Base-by-base conservation (phyloP, 1,140 invertebrate genomes). In the Hestina assimilis region DNA sequence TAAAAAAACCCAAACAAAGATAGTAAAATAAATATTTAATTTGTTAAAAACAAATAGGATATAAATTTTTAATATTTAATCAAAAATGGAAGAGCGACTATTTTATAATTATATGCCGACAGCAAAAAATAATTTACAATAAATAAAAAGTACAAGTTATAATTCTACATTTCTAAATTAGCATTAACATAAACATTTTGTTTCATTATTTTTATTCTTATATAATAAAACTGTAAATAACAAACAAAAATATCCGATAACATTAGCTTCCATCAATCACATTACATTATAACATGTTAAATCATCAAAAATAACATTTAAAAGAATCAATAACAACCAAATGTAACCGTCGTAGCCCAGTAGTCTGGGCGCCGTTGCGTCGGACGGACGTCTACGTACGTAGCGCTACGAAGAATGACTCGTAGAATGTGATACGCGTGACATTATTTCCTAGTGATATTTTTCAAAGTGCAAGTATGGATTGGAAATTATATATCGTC, bases 301-400 rank as follows among this genome's bases (percentile, higher is more conserved):
- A 83, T 81, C 59, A 63, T 79, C 78, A 78, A 81, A 81, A 85
- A 85, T 83, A 83, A 81, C 82, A 83, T 83, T 83, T 85, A 80
- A 81, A 81, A 83, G 82, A 85, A 85, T 85, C 82, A 85, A 85
- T 85, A 85, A 80, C 63, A 81, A 64, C 70, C 40, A 58, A 65
- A 73, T 68, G 62, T 67, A 69, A 55, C 62, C 63, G 64, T 66
- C 70, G 61, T 62, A 55, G 64, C 64, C 77, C 69, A 85, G 82
- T 85, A 68, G 71, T 74, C 75, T 72, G 68, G 78, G 69, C 63
- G 69, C 66, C 70, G 67, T 66, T 63, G 72, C 41, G 54, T 50
- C 45, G 75, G 35, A 21, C 67, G 74, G 72, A 61, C 72, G 76
- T 63, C 58, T 68, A 50, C 51, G 45, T 28, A 47, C 59, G 66